Evolutionary conservation across 2,888 invertebrate species (phyloP).

Genomic region (Apantesis nais): DNA sequence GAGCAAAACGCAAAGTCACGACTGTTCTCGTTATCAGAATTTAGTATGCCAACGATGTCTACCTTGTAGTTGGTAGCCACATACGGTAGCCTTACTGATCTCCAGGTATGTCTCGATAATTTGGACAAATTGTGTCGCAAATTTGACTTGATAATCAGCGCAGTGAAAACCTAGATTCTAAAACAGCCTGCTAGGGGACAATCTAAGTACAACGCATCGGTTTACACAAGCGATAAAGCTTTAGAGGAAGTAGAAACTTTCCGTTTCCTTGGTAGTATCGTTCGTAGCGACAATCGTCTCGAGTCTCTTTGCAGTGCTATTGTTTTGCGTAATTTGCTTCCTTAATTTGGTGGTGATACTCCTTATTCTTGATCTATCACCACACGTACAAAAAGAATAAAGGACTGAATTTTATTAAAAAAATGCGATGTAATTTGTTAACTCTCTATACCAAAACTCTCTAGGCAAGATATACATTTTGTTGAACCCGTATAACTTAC

Average conservation of each 20-base stretch:
- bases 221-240: not conserved
- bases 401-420: not conserved
- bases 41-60: not conserved
- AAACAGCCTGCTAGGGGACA: not conserved
- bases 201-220: not conserved
- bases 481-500: not conserved
- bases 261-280: too few species aligned
- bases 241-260: not conserved
- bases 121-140: not conserved
- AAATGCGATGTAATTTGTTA: not conserved
- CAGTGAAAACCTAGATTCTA: not conserved
- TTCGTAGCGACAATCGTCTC: too few species aligned
- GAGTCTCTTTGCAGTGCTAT: too few species aligned
- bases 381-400: too few species aligned
- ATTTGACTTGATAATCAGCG: not conserved
- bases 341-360: too few species aligned
- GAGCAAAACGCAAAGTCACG: too few species aligned
- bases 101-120: not conserved
- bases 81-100: not conserved
- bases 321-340: too few species aligned
- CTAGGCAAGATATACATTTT: not conserved
- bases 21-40: not conserved
- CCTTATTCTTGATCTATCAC: too few species aligned
- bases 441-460: not conserved
- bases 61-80: not conserved